Evolutionary conservation across 2,888 invertebrate genomes (phyloP).

Genomic region (Drosophila phalerata): DNA sequence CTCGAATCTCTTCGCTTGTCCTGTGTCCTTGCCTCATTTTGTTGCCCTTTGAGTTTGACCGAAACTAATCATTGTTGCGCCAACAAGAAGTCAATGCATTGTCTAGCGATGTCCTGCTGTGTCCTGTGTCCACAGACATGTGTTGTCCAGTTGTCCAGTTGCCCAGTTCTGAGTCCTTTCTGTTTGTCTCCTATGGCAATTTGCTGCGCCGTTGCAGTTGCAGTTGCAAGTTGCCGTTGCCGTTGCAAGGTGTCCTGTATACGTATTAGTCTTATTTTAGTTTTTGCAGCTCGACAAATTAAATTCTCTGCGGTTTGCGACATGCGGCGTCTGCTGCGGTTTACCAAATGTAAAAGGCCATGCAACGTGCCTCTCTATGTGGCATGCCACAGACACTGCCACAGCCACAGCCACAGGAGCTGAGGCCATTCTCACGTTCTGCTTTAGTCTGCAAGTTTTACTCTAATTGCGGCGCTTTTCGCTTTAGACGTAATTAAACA

Average conservation of each 20-base stretch:
- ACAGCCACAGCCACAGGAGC: conserved; percentile 17
- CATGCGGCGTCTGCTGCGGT: conserved; percentile 78
- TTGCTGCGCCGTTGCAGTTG: conserved; percentile 35
- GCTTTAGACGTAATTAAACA: conserved; percentile 68
- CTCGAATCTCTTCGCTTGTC: conserved; percentile 37
- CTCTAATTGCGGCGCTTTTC: conserved; percentile 72
- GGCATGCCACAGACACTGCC: not conserved
- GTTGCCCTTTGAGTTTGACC: conserved; percentile 56
- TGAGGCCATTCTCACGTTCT: conserved; percentile 69
- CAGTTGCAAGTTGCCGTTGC: conserved; percentile 39
- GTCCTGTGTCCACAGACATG: conserved; percentile 59
- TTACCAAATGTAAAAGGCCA: conserved; percentile 62
- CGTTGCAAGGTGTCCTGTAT: conserved; percentile 65
- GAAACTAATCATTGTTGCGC: conserved; percentile 83
- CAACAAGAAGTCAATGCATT: conserved; percentile 79
- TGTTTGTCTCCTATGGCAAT: conserved; percentile 13
- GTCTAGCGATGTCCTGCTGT: conserved; percentile 68
- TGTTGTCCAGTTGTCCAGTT: conserved; percentile 60
- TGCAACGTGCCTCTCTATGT: conserved; percentile 9
- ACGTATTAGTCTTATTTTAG: not conserved
- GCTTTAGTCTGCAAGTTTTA: conserved; percentile 48
- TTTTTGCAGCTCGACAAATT: conserved; percentile 63
- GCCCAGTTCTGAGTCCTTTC: conserved; percentile 18
- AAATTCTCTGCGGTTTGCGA: conserved; percentile 81
- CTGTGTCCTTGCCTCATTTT: conserved; percentile 1